Conservation (phyloP, 2,113 vertebrate genomes). For the Vidua macroura region DNA sequence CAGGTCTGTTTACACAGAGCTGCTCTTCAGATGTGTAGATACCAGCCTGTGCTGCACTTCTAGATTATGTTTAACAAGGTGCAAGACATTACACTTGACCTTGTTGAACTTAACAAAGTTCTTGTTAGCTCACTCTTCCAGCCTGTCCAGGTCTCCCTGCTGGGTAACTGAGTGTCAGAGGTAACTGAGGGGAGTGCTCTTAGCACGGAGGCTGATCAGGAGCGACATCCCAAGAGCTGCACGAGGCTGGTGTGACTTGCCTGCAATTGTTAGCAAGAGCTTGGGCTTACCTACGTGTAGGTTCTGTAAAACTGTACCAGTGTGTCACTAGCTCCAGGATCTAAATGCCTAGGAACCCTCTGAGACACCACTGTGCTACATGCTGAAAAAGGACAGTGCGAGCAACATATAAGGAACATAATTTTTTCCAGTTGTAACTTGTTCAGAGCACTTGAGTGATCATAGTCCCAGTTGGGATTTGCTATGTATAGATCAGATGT, state of each 20-base stretch:
- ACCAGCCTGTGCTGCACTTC: background rate
- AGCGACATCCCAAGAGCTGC: background rate
- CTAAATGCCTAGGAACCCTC: background rate
- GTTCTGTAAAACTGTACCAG: background rate
- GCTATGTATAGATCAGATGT: rapidly evolving
- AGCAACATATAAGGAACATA: background rate
- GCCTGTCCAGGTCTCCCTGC: background rate
- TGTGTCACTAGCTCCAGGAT: background rate
- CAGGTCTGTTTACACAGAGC: background rate
- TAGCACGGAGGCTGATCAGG: background rate
- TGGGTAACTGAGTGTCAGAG: background rate
- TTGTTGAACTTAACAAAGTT: background rate
- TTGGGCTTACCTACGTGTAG: background rate
- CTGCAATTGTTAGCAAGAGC: background rate
- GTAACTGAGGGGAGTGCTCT: background rate
- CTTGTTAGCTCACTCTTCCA: background rate
- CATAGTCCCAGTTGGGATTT: background rate
- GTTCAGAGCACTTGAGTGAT: background rate
- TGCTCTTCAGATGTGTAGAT: background rate
- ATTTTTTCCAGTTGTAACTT: background rate
- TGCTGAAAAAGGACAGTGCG: background rate
- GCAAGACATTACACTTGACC: background rate
- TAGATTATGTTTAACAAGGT: background rate
- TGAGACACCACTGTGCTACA: background rate
- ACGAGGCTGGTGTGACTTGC: background rate